phyloP scores from a whole-genome alignment of 2,888 invertebrate species.

The Malacosoma neustria region DNA sequence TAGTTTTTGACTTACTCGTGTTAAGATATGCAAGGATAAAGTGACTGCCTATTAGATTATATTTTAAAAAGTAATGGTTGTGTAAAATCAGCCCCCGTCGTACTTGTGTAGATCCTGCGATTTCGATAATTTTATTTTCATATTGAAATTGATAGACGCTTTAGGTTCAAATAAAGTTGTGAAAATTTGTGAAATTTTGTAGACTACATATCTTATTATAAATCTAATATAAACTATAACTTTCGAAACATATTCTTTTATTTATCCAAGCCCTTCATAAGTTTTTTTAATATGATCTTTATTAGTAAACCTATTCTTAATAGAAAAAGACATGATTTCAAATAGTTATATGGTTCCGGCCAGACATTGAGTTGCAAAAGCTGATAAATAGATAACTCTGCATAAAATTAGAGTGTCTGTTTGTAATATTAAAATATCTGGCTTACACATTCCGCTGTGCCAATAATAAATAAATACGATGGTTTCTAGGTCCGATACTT shows the following conservation, averaged over 20 bases:
- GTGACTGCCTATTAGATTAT: constrained; percentile 74
- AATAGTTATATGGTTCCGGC: no score
- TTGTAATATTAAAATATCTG: no score
- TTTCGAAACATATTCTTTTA: constrained; percentile 60
- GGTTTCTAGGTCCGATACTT: no score
- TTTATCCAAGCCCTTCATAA: constrained; percentile 19
- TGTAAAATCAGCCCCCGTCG: constrained; percentile 64
- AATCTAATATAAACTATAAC: constrained; percentile 76
- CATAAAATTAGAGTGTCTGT: no score
- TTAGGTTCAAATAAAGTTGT: constrained; percentile 75
- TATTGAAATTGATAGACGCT: constrained; percentile 73
- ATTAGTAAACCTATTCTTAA: no score
- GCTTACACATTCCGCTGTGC: no score
- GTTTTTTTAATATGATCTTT: no score
- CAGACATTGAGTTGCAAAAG: no score
- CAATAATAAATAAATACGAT: no score
- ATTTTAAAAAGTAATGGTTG: constrained; percentile 71
- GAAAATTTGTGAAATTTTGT: constrained; percentile 76
- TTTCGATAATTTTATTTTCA: constrained; percentile 74
- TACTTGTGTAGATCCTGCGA: constrained; percentile 58
- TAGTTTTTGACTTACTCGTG: constrained; percentile 69
- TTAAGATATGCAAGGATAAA: constrained; percentile 59
- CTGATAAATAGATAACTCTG: no score
- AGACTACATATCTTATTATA: constrained; percentile 76
- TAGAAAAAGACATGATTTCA: no score